Percentiles rank a stretch among this genome's conserved stretches.
phyloP scores from a whole-genome alignment of 2,113 vertebrate genomes.

The Anguilla japonica region DNA sequence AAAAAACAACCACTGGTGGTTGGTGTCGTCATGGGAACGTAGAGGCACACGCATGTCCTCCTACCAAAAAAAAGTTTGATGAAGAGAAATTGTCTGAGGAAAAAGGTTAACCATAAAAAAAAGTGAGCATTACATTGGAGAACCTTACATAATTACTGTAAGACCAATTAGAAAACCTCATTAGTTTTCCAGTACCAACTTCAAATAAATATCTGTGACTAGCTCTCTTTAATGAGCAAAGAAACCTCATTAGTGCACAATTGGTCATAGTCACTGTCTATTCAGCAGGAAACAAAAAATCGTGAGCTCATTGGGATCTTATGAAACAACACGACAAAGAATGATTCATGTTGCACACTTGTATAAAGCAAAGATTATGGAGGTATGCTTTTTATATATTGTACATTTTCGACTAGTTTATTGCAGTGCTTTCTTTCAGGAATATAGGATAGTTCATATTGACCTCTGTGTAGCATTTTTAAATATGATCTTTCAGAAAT shows the following conservation, averaged over 20 bases:
- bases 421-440: too few species aligned
- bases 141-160: neutral
- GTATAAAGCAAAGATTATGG: neutral
- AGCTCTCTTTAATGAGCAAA: neutral
- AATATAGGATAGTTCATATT: too few species aligned
- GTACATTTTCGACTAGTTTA: too few species aligned
- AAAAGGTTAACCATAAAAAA: neutral
- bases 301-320: neutral
- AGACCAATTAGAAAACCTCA: conserved; percentile 9
- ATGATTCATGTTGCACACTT: neutral
- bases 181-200: conserved; percentile 1
- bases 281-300: neutral
- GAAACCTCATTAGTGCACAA: neutral
- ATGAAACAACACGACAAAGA: neutral
- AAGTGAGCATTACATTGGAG: neutral
- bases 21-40: conserved; percentile 38
- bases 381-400: too few species aligned
- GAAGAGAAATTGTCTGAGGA: conserved; percentile 1
- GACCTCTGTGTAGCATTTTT: too few species aligned
- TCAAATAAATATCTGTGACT: conserved; percentile 9
- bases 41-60: neutral
- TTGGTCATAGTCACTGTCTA: neutral
- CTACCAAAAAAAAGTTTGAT: neutral
- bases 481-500: too few species aligned
- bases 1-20: conserved; percentile 34